These are phyloP conservation scores for Sarcophilus harrisii DNA, from an alignment of 2,797 vertebrate species.

Conservation along the genomic window DNA sequence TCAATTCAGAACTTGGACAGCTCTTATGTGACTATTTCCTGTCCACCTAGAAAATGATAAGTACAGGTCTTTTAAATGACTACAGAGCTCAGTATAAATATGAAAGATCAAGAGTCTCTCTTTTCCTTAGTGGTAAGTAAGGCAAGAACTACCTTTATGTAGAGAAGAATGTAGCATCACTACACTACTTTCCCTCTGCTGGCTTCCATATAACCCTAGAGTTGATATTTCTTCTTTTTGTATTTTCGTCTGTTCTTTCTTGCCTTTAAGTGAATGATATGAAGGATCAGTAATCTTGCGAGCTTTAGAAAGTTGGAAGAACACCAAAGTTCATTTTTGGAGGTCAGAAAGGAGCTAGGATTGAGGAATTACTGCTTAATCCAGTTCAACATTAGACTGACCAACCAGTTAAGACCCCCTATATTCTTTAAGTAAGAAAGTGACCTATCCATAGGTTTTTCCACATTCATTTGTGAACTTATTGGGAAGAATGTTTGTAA, in stretches of 20 bases:
- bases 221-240: background rate
- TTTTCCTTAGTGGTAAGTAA: background rate
- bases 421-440: background rate
- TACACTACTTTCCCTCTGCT: background rate
- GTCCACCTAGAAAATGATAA: background rate
- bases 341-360: background rate
- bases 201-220: background rate
- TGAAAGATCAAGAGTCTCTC: background rate
- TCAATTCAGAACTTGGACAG: background rate
- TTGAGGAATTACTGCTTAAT: background rate
- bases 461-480: background rate
- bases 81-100: background rate
- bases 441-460: background rate
- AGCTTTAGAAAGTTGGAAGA: background rate
- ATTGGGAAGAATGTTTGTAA: background rate
- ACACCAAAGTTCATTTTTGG: background rate
- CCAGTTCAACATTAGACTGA: background rate
- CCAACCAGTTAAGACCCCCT: background rate
- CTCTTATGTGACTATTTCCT: background rate
- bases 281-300: background rate
- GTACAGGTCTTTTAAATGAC: background rate
- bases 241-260: background rate
- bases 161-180: background rate
- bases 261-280: background rate
- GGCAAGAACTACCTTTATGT: background rate